Evolutionary conservation across 1,140 invertebrate species (phyloP).

Genomic region (Ips typographus): DNA sequence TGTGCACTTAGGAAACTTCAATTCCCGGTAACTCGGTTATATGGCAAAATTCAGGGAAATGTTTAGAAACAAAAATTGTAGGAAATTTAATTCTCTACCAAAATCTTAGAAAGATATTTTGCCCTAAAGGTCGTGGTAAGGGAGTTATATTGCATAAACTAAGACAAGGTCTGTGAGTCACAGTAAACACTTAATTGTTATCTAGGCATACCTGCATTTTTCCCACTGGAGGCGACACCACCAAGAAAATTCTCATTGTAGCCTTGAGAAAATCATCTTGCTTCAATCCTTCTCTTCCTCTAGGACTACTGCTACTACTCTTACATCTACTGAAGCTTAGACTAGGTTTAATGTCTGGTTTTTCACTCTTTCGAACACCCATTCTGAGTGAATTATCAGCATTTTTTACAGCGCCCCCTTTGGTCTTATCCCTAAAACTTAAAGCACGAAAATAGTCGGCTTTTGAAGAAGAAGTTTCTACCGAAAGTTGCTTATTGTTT

Average conservation of each 20-base stretch:
- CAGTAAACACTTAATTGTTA: background rate
- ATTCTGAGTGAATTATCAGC: constrained; percentile 38
- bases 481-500: constrained; percentile 39
- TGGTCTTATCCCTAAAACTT: constrained; percentile 43
- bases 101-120: no score
- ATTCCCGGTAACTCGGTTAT: no score
- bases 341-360: constrained; percentile 43
- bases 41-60: no score
- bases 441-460: constrained; percentile 42
- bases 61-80: no score
- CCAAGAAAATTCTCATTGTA: constrained; percentile 67
- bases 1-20: no score
- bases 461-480: constrained; percentile 44
- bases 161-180: background rate
- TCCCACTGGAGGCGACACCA: constrained; percentile 65
- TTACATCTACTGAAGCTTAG: constrained; percentile 43
- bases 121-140: no score
- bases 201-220: constrained; percentile 57
- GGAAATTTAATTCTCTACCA: no score
- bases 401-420: constrained; percentile 45
- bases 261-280: constrained; percentile 61
- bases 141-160: background rate
- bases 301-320: constrained; percentile 37
- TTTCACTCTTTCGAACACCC: constrained; percentile 50
- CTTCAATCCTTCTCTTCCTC: constrained; percentile 45